A percentile compares a stretch with the other conserved stretches of the same genome.
Evolutionary conservation across 2,797 vertebrate genomes (phyloP).

Genomic region (Acanthurus lineatus): DNA sequence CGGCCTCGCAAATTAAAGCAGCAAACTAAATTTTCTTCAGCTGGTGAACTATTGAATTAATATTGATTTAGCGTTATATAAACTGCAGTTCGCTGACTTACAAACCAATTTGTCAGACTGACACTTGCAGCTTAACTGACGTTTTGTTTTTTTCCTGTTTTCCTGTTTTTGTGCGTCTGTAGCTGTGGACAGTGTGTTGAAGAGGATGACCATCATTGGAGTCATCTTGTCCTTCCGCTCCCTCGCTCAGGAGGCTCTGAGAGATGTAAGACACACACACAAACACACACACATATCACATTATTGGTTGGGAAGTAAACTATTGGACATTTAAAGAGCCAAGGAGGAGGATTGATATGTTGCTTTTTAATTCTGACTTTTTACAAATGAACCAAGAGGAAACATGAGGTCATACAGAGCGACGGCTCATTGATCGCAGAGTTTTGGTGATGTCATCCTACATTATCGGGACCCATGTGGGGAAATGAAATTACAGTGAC

Average conservation of each 20-base stretch:
- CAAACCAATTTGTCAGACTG: background rate
- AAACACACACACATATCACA: too few species aligned
- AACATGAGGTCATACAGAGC: background rate
- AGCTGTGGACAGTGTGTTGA: slow-evolving; percentile 98
- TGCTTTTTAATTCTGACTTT: background rate
- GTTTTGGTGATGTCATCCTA: background rate
- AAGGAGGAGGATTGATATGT: too few species aligned
- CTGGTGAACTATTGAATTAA: background rate
- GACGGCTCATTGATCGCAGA: background rate
- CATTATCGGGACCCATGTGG: background rate
- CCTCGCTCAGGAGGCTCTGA: slow-evolving; percentile 95
- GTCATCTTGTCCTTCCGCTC: slow-evolving; percentile 99
- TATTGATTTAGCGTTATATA: background rate
- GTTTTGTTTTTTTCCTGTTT: background rate
- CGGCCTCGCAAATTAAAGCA: background rate
- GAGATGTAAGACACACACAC: slow-evolving; percentile 91
- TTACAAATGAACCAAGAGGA: background rate
- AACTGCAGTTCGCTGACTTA: background rate
- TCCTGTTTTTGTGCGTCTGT: slow-evolving; percentile 26
- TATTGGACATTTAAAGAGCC: too few species aligned
- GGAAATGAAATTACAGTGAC: background rate
- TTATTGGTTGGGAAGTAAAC: too few species aligned
- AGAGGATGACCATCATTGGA: slow-evolving; percentile 99
- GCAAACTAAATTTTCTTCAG: background rate
- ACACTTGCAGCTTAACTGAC: background rate